These are phyloP conservation scores for Todiramphus saurophagus DNA, from an alignment of 2,113 vertebrate species.

Conservation along the genomic window DNA sequence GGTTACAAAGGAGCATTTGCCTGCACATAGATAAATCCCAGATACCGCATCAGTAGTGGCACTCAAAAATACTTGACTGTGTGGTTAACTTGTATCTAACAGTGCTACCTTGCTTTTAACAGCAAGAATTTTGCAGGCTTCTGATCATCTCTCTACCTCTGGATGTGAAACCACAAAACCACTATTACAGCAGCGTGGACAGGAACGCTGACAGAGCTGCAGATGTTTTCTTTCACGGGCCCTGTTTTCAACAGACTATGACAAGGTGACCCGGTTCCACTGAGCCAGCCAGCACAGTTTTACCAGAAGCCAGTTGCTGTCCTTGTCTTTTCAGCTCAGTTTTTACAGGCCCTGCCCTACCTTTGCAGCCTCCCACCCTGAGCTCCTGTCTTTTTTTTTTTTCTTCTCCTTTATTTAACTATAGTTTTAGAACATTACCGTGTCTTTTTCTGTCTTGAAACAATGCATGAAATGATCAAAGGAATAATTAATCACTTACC, in stretches of 20 bases:
- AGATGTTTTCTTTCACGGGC: neutral
- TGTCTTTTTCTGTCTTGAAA: neutral
- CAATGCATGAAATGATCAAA: neutral
- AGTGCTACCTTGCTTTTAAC: neutral
- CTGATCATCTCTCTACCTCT: neutral
- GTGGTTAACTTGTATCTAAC: neutral
- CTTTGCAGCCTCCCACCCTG: neutral
- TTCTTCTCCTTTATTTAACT: neutral
- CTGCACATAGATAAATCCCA: neutral
- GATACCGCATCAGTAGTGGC: neutral
- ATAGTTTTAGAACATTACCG: neutral
- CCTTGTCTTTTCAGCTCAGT: neutral
- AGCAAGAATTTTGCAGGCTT: neutral
- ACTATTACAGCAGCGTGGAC: rapidly evolving
- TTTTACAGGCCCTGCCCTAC: neutral
- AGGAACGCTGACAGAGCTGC: neutral
- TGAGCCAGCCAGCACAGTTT: neutral
- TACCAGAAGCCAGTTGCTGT: neutral
- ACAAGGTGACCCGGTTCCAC: neutral
- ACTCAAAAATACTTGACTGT: neutral
- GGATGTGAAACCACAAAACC: neutral
- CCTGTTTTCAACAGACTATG: neutral
- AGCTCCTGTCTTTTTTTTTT: neutral
- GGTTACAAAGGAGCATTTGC: neutral
- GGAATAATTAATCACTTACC: neutral